Evolutionary conservation across 30 jellyfish, hydroid and myxozoan genomes (phyloP).

Genomic region (Haliclystus octoradiatus): DNA sequence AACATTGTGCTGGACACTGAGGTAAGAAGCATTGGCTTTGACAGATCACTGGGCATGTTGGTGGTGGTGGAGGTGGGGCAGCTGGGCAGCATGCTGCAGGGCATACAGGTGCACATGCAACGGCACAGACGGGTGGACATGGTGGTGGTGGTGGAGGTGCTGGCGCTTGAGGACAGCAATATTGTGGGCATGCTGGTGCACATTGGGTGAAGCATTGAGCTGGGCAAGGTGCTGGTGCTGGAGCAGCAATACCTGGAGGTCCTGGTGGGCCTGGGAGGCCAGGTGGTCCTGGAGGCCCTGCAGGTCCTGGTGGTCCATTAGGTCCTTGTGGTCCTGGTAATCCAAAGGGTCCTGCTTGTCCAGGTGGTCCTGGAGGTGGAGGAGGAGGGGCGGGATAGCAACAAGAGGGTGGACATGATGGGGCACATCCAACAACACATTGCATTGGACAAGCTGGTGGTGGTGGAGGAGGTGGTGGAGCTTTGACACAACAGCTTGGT

Average conservation of each 20-base stretch:
- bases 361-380: conserved; percentile 94
- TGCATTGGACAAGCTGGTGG: conserved; percentile 8
- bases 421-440: conserved; percentile 2
- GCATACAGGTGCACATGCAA: conserved; percentile 88
- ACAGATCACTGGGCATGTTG: conserved; percentile 60
- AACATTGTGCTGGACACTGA: conserved; percentile 61
- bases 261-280: conserved; percentile 98
- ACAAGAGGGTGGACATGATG: conserved; percentile 28
- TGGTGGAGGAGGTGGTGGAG: conserved; percentile 75
- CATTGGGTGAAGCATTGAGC: conserved; percentile 87
- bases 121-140: conserved; percentile 97
- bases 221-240: conserved; percentile 99
- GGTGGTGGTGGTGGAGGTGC: conserved; percentile 99
- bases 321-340: conserved; percentile 95
- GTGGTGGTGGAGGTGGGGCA: conserved; percentile 87
- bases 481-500: conserved; percentile 74
- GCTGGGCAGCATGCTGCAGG: conserved; percentile 85
- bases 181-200: conserved; percentile 95
- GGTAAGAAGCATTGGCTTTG: conserved; percentile 44
- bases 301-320: conserved; percentile 76
- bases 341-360: conserved; percentile 87
- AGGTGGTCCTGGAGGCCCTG: conserved; percentile 98
- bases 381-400: conserved; percentile 72
- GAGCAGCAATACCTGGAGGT: conserved; percentile 96
- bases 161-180: conserved; percentile 87